Evolutionary conservation across 2,888 invertebrate species (phyloP).

Genomic region (Heliconius sara): DNA sequence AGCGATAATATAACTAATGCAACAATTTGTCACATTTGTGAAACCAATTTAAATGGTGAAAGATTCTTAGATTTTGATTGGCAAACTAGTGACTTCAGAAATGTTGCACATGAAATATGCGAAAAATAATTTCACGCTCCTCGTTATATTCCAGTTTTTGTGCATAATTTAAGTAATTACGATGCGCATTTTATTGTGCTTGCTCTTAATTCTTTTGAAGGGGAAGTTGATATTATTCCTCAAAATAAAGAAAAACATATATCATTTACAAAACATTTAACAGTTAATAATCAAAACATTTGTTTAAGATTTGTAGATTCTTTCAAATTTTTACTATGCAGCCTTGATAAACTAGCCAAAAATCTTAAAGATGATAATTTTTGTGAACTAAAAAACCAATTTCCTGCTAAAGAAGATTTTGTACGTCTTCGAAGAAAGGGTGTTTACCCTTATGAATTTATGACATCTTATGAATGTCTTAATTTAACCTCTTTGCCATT

Average conservation of each 20-base stretch:
- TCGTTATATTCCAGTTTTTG: too few species aligned
- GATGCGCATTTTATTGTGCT: too few species aligned
- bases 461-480: neutral
- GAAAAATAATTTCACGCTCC: too few species aligned
- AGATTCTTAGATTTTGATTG: neutral
- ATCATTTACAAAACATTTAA: conserved; percentile 27
- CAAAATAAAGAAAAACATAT: too few species aligned
- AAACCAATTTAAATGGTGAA: neutral
- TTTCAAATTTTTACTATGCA: conserved; percentile 37
- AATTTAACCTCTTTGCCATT: neutral
- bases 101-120: neutral
- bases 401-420: conserved; percentile 33
- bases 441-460: conserved; percentile 4
- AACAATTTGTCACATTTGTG: conserved; percentile 15
- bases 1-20: conserved; percentile 25
- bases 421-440: conserved; percentile 1
- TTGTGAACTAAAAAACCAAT: conserved; percentile 28
- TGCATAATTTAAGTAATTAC: too few species aligned
- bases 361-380: conserved; percentile 42
- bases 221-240: too few species aligned
- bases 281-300: conserved; percentile 25
- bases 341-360: conserved; percentile 34
- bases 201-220: too few species aligned
- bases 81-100: neutral
- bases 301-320: conserved; percentile 38